A percentile compares a stretch with the other conserved stretches of the same genome.
Conservation (phyloP, 2,888 invertebrate species). For the Hyposoter didymator region DNA sequence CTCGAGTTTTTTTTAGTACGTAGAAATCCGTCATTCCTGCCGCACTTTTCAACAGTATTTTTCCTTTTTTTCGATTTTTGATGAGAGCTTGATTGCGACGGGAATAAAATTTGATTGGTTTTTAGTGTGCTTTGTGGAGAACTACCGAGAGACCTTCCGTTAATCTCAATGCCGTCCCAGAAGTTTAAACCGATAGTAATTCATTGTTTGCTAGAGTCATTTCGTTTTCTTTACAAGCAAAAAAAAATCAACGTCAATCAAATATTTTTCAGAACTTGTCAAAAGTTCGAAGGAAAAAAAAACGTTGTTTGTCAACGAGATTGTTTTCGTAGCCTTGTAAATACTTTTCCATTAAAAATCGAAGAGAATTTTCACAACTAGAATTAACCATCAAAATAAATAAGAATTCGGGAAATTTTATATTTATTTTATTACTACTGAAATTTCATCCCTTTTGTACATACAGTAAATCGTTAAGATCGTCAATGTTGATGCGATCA, state of each 20-base stretch:
- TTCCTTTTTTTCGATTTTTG: constrained; percentile 65
- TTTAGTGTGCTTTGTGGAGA: constrained; percentile 69
- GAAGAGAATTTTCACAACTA: not conserved
- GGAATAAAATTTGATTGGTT: constrained; percentile 83
- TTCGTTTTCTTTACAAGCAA: not conserved
- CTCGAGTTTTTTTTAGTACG: not conserved
- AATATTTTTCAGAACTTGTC: not conserved
- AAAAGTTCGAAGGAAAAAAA: not conserved
- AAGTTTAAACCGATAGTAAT: constrained; percentile 11
- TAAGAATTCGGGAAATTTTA: constrained; percentile 4
- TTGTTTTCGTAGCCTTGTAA: not conserved
- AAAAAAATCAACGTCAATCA: not conserved
- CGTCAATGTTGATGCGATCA: constrained; percentile 43
- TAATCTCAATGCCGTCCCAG: constrained; percentile 75
- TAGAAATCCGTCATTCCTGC: constrained; percentile 1
- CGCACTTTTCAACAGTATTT: not conserved
- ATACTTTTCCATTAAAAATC: not conserved
- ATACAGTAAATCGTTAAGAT: constrained; percentile 57
- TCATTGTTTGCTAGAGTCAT: not conserved
- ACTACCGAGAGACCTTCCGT: constrained; percentile 75
- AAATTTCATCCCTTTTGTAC: constrained; percentile 39
- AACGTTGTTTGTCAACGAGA: not conserved
- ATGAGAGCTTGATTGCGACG: constrained; percentile 79
- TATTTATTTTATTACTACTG: constrained; percentile 27
- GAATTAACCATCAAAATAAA: not conserved